These are phyloP conservation scores for Acronicta aceris DNA, from an alignment of 2,888 invertebrate genomes.

Conservation along the genomic window DNA sequence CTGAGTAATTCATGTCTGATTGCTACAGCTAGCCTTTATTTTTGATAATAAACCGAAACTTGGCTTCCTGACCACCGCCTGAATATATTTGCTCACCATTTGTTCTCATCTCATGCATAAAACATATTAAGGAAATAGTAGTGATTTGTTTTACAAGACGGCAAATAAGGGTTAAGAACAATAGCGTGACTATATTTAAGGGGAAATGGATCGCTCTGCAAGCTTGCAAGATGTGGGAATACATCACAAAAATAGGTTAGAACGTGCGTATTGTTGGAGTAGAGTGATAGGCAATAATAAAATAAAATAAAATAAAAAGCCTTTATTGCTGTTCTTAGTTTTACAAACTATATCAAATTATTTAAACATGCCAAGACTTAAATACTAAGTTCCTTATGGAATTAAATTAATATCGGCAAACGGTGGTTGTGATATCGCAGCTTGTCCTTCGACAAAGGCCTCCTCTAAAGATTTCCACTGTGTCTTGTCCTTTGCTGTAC, in stretches of 20 bases:
- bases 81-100: slow-evolving; percentile 61
- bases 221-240: slow-evolving; percentile 25
- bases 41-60: slow-evolving; percentile 52
- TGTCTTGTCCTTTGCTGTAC: no score
- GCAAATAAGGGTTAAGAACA: slow-evolving; percentile 55
- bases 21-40: slow-evolving; percentile 53
- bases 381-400: no score
- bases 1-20: slow-evolving; percentile 56
- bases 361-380: no score
- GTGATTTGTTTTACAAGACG: slow-evolving; percentile 51
- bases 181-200: slow-evolving; percentile 47
- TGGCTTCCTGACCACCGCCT: slow-evolving; percentile 55
- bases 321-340: no score
- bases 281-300: slow-evolving; percentile 47
- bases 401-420: no score
- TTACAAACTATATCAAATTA: no score
- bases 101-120: slow-evolving; percentile 73
- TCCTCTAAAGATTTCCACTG: no score
- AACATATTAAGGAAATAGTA: slow-evolving; percentile 63
- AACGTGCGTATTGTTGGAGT: slow-evolving; percentile 30
- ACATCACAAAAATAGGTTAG: slow-evolving; percentile 34
- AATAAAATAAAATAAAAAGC: no score
- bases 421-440: no score
- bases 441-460: no score
- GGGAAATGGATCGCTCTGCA: slow-evolving; percentile 39